phyloP scores from a whole-genome alignment of 2,797 vertebrate genomes.

The Vespertilio murinus region DNA sequence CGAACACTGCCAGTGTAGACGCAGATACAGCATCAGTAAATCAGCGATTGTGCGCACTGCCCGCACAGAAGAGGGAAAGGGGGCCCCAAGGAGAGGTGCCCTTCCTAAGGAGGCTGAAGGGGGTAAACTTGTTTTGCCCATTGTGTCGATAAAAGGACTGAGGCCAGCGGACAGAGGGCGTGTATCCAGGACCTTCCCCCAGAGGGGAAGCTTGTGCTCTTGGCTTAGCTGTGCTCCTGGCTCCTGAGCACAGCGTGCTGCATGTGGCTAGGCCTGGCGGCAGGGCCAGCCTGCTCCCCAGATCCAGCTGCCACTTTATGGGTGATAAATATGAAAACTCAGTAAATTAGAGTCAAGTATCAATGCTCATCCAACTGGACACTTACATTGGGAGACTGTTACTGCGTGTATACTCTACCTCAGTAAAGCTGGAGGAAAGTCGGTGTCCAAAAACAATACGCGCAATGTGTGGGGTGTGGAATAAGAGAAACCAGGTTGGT shows the following conservation, averaged over 20 bases:
- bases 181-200: neutral
- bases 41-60: fast-evolving
- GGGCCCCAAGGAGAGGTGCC: neutral
- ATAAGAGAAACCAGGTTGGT: neutral
- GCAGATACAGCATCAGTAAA: neutral
- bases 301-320: neutral
- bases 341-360: neutral
- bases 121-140: neutral
- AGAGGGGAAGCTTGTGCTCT: neutral
- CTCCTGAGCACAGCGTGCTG: neutral
- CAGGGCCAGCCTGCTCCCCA: neutral
- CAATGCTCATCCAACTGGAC: neutral
- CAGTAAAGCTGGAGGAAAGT: neutral
- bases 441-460: neutral
- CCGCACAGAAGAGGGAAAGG: fast-evolving
- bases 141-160: neutral
- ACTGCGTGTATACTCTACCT: neutral
- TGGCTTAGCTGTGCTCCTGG: neutral
- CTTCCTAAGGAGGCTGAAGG: neutral
- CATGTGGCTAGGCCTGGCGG: neutral
- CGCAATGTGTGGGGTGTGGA: neutral
- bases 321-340: neutral
- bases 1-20: neutral
- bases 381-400: neutral
- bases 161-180: neutral